Evolutionary conservation across 1,140 invertebrate species (phyloP).

Genomic region (Halesus radiatus): DNA sequence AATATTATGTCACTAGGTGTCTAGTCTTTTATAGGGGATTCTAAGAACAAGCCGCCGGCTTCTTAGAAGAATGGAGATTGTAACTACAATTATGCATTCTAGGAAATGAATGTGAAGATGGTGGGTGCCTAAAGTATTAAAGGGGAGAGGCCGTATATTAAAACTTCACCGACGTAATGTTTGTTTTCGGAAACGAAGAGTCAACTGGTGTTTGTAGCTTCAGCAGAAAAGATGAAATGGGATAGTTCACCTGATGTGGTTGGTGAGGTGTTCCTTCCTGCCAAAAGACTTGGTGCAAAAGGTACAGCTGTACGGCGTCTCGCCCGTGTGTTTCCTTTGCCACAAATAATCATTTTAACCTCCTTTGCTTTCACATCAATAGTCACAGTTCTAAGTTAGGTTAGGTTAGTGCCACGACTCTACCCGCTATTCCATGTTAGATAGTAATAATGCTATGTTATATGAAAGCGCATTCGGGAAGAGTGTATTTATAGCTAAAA

Average conservation of each 20-base stretch:
- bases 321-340: slow-evolving; percentile 75
- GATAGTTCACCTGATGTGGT: slow-evolving; percentile 70
- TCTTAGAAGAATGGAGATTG: no score
- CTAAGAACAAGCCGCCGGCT: no score
- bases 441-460: neutral
- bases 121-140: no score
- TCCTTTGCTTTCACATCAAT: neutral
- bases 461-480: slow-evolving; percentile 11
- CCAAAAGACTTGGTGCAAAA: slow-evolving; percentile 78
- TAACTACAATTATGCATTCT: no score
- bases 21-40: no score
- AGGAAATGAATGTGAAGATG: no score
- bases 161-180: neutral
- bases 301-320: slow-evolving; percentile 71
- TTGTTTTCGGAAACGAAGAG: slow-evolving; percentile 25
- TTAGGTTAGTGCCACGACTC: no score
- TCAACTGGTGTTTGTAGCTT: slow-evolving; percentile 11
- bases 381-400: neutral
- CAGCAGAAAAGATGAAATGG: slow-evolving; percentile 36
- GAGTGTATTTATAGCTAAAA: neutral
- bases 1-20: no score
- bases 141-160: no score
- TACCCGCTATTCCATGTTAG: no score
- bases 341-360: slow-evolving; percentile 23
- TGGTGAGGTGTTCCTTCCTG: slow-evolving; percentile 81